Percentiles rank a stretch among this genome's conserved stretches.
Evolutionary conservation across 1,140 invertebrate genomes (phyloP).

Genomic region (Cepaea nemoralis): DNA sequence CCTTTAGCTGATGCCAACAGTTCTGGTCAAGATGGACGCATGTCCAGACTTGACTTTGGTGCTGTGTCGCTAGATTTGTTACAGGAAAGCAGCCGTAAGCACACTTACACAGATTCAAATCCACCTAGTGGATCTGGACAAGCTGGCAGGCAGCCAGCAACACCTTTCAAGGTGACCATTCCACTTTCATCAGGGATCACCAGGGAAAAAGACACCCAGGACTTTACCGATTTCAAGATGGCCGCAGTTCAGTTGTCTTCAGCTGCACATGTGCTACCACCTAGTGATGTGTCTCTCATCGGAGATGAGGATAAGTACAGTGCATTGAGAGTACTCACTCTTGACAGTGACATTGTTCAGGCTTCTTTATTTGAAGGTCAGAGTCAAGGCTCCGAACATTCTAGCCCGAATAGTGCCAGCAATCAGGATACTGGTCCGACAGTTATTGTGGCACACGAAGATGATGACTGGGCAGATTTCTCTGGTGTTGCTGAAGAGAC

Average conservation of each 20-base stretch:
- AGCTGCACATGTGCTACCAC: neutral
- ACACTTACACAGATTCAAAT: constrained; percentile 1
- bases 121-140: constrained; percentile 14
- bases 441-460: constrained; percentile 30
- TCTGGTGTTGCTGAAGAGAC: neutral
- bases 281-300: constrained; percentile 55
- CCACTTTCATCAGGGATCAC: neutral
- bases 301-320: constrained; percentile 73
- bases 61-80: neutral
- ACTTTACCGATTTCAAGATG: constrained; percentile 55
- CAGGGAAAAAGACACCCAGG: neutral
- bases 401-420: neutral
- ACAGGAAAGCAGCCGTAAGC: neutral
- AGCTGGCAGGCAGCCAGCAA: neutral
- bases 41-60: neutral
- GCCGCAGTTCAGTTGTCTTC: constrained; percentile 27
- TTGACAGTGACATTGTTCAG: constrained; percentile 36
- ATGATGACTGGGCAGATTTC: constrained; percentile 51
- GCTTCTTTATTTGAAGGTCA: constrained; percentile 37
- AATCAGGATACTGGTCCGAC: constrained; percentile 36
- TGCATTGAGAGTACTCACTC: constrained; percentile 64
- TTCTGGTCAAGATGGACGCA: neutral
- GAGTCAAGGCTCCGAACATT: neutral
- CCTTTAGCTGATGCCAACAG: neutral
- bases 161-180: neutral